Base-by-base conservation (phyloP, 2,888 invertebrate species). In the Apomyelois bistriatella region DNA sequence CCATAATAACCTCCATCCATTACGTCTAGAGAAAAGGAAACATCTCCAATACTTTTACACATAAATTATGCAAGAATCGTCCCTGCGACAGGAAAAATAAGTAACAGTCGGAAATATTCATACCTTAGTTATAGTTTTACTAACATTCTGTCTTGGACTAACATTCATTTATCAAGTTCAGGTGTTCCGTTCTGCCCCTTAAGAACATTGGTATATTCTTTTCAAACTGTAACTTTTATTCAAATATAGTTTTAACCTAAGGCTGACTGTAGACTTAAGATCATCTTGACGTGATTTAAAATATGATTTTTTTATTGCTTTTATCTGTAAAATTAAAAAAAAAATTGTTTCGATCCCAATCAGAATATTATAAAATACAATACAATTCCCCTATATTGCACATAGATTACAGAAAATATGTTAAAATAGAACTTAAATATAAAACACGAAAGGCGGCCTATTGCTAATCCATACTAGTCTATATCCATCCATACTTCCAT, bases 121-220 rank as follows among this genome's bases (percentile, higher is more conserved):
- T 41, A 22, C 17, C n/a, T 1, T 10, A 15, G 40, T 22, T 3
- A 16, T 43, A 43, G 43, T 43, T 28, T 12, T 28, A 40, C 40
- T 40, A 40, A n/a, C 9, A 9, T 15, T 40, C 22, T 42, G 22
- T 22, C 30, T 30, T 22, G 43, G 43, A 41, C 30, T 43, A 30
- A 43, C 43, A 30, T 15, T 43, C 12, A 43, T 40, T 40, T 42
- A 43, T 43, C 12, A 28, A 7, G 13, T 28, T 30, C 43, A 43
- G 43, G 43, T 43, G 43, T 28, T 43, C 13, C 28, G n/a, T 30
- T 28, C 28, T 43, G n/a, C 43, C 6, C 8, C 12, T 30, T 22
- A 15, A n/a, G 30, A 13, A 30, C 43, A 43, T 43, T 43, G 43
- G 43, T 43, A 13, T 30, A 43, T 43, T 43, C 43, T 43, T 28